Percentiles rank a stretch among this genome's conserved stretches.
phyloP scores from a whole-genome alignment of 2,888 invertebrate species.

The Meteorus colon region DNA sequence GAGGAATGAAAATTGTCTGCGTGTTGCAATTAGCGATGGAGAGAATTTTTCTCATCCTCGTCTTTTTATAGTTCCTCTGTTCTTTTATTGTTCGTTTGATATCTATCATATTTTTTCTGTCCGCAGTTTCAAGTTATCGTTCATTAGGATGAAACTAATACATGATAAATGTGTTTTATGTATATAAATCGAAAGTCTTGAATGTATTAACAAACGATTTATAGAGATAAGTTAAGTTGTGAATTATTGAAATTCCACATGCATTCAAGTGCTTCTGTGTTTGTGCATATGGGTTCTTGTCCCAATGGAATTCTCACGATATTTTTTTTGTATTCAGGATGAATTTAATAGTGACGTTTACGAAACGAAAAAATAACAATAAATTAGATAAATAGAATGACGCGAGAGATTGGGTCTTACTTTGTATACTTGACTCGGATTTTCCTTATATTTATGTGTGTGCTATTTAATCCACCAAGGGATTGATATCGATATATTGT shows the following conservation, averaged over 20 bases:
- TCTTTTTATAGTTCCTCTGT: not conserved
- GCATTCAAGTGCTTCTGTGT: conserved; percentile 30
- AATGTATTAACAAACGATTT: not conserved
- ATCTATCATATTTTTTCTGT: not conserved
- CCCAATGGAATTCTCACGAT: conserved; percentile 41
- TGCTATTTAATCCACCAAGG: conserved; percentile 42
- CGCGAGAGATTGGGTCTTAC: not conserved
- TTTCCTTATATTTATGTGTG: conserved; percentile 17
- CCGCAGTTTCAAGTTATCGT: not conserved
- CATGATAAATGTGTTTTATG: not conserved
- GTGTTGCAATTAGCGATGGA: not conserved
- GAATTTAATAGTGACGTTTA: not conserved
- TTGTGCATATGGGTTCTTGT: conserved; percentile 37
- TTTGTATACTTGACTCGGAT: not conserved
- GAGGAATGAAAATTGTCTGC: conserved; percentile 8
- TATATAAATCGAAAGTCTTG: not conserved
- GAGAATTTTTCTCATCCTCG: not conserved
- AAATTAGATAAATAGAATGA: not conserved
- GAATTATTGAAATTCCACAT: conserved; percentile 40
- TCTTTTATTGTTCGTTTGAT: conserved; percentile 2
- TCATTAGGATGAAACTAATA: not conserved
- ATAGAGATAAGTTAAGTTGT: not conserved
- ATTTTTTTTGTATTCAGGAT: not conserved
- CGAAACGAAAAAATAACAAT: not conserved
- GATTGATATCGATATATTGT: conserved; percentile 48